Conservation (phyloP, 35 echinoderm and acorn worm genomes). For the Apostichopus japonicus region DNA sequence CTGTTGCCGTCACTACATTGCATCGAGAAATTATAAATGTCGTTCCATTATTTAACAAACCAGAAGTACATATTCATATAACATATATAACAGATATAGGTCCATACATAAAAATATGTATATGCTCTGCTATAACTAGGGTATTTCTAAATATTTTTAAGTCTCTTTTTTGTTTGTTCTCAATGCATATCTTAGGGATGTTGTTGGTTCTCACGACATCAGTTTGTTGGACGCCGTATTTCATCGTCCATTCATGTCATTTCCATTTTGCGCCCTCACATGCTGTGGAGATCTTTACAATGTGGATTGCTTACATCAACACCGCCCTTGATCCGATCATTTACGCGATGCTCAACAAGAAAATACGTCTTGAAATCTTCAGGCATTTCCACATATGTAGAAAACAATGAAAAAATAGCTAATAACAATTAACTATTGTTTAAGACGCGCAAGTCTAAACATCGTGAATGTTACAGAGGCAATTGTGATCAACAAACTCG, state of each 20-base stretch:
- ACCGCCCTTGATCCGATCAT: constrained; percentile 51
- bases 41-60: too few relatives aligned
- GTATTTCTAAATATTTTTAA: too few relatives aligned
- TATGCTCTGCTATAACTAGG: too few relatives aligned
- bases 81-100: too few relatives aligned
- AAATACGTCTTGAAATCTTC: not conserved
- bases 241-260: constrained; percentile 51
- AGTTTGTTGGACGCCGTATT: constrained; percentile 61
- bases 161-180: not conserved
- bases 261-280: not conserved
- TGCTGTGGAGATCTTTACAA: constrained; percentile 37
- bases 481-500: not conserved
- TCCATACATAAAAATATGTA: too few relatives aligned
- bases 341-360: constrained; percentile 19
- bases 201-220: constrained; percentile 60
- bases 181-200: constrained; percentile 11
- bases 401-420: not conserved
- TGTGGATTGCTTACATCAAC: constrained; percentile 64
- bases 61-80: too few relatives aligned
- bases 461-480: not conserved
- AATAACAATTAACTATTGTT: not conserved
- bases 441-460: too few relatives aligned
- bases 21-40: too few relatives aligned
- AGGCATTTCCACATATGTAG: not conserved
- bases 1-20: too few relatives aligned